Base-by-base conservation (phyloP, 2,113 vertebrate genomes). In the Diadophis punctatus region DNA sequence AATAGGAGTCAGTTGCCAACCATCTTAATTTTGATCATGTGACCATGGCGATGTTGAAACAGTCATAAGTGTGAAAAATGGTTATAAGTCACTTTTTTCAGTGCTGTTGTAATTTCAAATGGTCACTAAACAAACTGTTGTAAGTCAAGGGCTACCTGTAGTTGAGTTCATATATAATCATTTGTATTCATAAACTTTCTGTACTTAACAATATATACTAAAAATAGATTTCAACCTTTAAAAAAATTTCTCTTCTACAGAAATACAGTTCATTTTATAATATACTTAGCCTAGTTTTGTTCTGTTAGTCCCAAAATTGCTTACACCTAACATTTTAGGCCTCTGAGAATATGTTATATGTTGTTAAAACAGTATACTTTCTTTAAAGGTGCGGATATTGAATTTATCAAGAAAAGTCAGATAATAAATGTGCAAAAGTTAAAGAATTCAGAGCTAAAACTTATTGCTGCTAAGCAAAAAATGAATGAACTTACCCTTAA, bases 401-500 rank as follows among this genome's bases (percentile, higher is more conserved):
- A 97, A 92, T 96, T 84, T 90, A 96, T 98, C 53, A 95, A 93
- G 93, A 95, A 97, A 93, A 98, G 96, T 94, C 96, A 96, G 85
- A 95, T 93, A 89, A 92, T 95, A 91, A 98, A 98, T 94, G 55
- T 96, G 93, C 96, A 98, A 95, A 97, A 97, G 34, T 93, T 96
- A 95, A 98, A 95, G 95, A 97, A 96, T 95, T 96, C 96, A 60
- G 98, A 98, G 93, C 91, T 98, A 84, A 97, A 96, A 95, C 93
- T 98, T 30, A 95, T 93, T 51, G 94, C 97, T 90, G 95, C 97
- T 39, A 95, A 98, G 93, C 98, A 97, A 96, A 98, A 97, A 96
- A 98, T 98, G 95, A 98, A 96, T 94, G 98, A 98, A 94, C 98
- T 99, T 95, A 97, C 97, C 48, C 95, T 98, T 96, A 98, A 97